Conservation (phyloP, 2,888 invertebrate genomes). For the Chrysolina americana region DNA sequence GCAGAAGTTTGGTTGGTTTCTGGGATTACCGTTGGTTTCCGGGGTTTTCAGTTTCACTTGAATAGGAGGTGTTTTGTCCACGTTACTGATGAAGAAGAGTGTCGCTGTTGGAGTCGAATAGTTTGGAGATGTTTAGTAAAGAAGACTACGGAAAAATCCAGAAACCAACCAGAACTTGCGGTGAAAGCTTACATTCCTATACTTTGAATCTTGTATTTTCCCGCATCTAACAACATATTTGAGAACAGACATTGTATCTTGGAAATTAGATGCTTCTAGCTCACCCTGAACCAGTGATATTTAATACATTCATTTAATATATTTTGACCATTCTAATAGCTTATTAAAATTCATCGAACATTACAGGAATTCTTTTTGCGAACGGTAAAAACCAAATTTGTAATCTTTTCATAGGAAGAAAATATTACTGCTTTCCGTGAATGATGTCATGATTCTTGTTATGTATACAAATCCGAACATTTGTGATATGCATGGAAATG, state of each 20-base stretch:
- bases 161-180: too few species aligned
- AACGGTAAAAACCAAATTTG: constrained; percentile 18
- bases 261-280: not conserved
- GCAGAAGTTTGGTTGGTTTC: too few species aligned
- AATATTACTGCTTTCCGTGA: constrained; percentile 3
- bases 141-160: too few species aligned
- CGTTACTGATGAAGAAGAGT: too few species aligned
- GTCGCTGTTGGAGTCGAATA: too few species aligned
- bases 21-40: too few species aligned
- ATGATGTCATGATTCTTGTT: constrained; percentile 15
- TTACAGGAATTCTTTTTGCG: constrained; percentile 6
- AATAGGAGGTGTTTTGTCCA: too few species aligned
- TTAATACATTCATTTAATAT: not conserved
- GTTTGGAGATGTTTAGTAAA: too few species aligned
- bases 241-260: not conserved
- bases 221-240: not conserved
- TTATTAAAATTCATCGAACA: constrained; percentile 2
- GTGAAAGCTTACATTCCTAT: too few species aligned
- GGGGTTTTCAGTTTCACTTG: too few species aligned
- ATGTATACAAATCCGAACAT: constrained; percentile 6
- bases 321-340: not conserved
- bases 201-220: too few species aligned
- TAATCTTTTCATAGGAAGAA: constrained; percentile 8
- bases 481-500: not conserved
- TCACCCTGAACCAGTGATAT: constrained; percentile 10